phyloP scores from a whole-genome alignment of 2,797 vertebrate genomes.

The Danio aesculapii region DNA sequence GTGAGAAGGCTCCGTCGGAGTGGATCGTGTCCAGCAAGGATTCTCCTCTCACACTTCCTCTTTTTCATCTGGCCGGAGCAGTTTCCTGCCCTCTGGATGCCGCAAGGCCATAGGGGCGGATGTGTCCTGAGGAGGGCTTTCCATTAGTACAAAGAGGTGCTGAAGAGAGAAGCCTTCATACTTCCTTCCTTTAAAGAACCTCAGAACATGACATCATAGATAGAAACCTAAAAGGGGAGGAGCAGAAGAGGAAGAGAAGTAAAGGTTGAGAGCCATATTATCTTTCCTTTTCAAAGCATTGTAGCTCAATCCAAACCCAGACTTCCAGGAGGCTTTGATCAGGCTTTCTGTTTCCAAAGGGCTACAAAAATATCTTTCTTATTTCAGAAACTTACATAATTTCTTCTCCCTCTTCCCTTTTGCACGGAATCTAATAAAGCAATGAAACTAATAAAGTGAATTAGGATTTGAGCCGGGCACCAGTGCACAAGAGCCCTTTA shows the following conservation, averaged over 20 bases:
- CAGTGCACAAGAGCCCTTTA: conserved; percentile 59
- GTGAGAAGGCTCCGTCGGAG: conserved; percentile 70
- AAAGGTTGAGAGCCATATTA: conserved; percentile 66
- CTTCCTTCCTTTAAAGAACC: conserved; percentile 53
- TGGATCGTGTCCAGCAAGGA: conserved; percentile 77
- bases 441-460: conserved; percentile 63
- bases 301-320: background rate
- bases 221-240: conserved; percentile 33
- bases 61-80: conserved; percentile 58
- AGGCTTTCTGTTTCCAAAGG: conserved; percentile 25
- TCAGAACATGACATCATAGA: conserved; percentile 57
- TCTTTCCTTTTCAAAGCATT: conserved; percentile 27
- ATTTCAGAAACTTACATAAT: conserved; percentile 57
- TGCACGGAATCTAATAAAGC: conserved; percentile 66
- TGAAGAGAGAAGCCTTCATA: conserved; percentile 52
- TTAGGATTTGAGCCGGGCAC: conserved; percentile 58
- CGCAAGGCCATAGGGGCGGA: conserved; percentile 72
- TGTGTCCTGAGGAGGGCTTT: conserved; percentile 63
- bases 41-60: conserved; percentile 76
- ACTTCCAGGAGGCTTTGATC: conserved; percentile 56
- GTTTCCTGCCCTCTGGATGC: conserved; percentile 68
- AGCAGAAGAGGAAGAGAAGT: conserved; percentile 48
- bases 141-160: conserved; percentile 45
- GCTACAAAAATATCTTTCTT: conserved; percentile 45
- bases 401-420: conserved; percentile 40